phyloP scores from a whole-genome alignment of 2,888 invertebrate species.

The Cecidostiba fungosa region DNA sequence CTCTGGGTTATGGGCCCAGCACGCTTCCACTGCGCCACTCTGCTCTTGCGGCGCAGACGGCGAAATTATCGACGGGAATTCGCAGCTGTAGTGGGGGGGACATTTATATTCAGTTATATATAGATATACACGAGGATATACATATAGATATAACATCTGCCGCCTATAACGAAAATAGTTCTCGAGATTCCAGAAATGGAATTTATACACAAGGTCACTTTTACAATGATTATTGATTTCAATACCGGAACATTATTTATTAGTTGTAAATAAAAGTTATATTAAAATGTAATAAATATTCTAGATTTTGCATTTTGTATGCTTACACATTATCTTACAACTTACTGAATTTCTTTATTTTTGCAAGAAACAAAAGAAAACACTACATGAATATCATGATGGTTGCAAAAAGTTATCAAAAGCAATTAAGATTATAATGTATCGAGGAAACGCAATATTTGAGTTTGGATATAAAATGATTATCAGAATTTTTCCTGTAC shows the following conservation, averaged over 20 bases:
- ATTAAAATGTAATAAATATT: not conserved
- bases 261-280: too few species aligned
- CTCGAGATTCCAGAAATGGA: not conserved
- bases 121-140: not conserved
- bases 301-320: too few species aligned
- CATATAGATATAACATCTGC: not conserved
- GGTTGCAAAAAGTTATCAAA: not conserved
- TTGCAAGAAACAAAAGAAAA: not conserved
- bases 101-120: not conserved
- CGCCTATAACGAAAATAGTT: not conserved
- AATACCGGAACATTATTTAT: not conserved
- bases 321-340: too few species aligned
- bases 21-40: slow-evolving; percentile 38
- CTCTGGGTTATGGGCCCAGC: slow-evolving; percentile 38
- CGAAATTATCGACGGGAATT: slow-evolving; percentile 7
- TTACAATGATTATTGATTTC: not conserved
- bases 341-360: too few species aligned
- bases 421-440: not conserved
- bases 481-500: not conserved
- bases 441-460: not conserved
- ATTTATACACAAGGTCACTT: not conserved
- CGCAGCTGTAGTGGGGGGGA: not conserved
- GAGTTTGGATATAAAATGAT: not conserved
- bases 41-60: not conserved
- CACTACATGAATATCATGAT: not conserved